These are phyloP conservation scores for Chironomus tentans DNA, from an alignment of 2,888 invertebrate genomes.

Conservation along the genomic window DNA sequence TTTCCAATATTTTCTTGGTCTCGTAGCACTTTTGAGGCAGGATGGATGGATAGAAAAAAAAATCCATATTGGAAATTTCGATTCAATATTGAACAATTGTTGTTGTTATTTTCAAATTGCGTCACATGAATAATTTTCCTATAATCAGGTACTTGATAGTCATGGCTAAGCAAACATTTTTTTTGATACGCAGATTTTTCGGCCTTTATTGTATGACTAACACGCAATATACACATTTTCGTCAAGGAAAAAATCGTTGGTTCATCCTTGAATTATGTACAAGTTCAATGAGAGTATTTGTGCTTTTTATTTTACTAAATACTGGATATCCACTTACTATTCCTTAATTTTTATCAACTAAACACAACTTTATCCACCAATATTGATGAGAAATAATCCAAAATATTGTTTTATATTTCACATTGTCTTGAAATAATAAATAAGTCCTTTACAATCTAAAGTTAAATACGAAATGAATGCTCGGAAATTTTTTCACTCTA, in stretches of 20 bases:
- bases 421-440: not conserved
- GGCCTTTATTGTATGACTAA: not conserved
- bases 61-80: too few species aligned
- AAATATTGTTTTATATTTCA: not conserved
- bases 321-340: not conserved
- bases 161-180: not conserved
- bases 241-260: not conserved
- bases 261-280: not conserved
- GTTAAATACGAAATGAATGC: constrained; percentile 1
- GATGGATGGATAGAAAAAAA: too few species aligned
- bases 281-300: not conserved
- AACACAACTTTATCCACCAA: not conserved
- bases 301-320: not conserved
- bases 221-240: not conserved
- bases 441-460: not conserved
- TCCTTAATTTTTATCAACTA: not conserved
- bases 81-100: not conserved
- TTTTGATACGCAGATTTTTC: not conserved
- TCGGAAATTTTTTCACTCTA: not conserved
- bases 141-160: not conserved
- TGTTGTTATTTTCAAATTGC: not conserved
- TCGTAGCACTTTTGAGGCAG: too few species aligned
- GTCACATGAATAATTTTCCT: not conserved
- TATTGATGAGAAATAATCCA: not conserved
- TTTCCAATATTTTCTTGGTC: too few species aligned